Evolutionary conservation across 2,113 vertebrate genomes (phyloP), one percentile per base, ranked within the genome.

Genomic region (Semnopithecus entellus): DNA sequence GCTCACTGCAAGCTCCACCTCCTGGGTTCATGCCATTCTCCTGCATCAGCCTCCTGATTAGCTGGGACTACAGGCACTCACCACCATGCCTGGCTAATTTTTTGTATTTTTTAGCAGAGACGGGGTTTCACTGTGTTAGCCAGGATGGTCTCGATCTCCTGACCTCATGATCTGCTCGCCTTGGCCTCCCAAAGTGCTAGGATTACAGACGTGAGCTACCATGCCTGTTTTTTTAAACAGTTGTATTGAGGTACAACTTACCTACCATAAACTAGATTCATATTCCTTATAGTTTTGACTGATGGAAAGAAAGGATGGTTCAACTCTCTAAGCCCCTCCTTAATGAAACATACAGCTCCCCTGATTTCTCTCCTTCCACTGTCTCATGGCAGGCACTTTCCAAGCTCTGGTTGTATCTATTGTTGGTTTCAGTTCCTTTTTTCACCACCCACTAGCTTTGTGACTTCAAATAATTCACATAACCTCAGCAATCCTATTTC

Each of bases 281-380:
- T 88, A 90, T 80, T 94, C 48, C 35, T 59, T 93, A 76, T 82
- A 81, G 38, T 82, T 85, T 90, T 86, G 55, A 91, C 17, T 66
- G 20, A 50, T 64, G 59, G 30, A 68, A 59, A 83, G 38, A 90
- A 95, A 70, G 18, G 27, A 57, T 75, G 6, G 1, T 81, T 16
- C 55, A n/a, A 90, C 27, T 83, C 35, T 75, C 5, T 73, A 75
- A 94, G 50, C 40, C 11, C 88, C 35, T 68, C 23, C 16, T 25
- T 52, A 48, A 43, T 43, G n/a, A 98, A 97, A 72, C 35, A 68
- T 14, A 45, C 40, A 80, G 17, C 7, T 88, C 23, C 23, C 25
- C 43, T 91, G n/a, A 88, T 66, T 97, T 81, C 20, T 72, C 16
- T 80, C 78, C n/a, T 87, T 84, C 66, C 17, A 82, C 64, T 87